A percentile compares a stretch with the other conserved stretches of the same genome.
Conservation (phyloP, 2,888 invertebrate species). For the Metalampra italica region DNA sequence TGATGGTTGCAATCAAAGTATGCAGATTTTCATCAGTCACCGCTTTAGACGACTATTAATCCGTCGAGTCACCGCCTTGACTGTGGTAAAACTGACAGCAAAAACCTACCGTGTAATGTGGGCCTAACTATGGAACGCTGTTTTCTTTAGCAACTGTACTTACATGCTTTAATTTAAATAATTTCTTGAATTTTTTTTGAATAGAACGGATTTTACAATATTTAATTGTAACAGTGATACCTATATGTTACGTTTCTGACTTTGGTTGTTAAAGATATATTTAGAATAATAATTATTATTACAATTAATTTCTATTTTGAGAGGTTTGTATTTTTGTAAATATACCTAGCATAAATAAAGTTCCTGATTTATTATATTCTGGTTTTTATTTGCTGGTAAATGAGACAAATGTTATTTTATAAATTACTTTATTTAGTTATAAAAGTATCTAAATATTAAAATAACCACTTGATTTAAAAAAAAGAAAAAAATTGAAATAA, state of each 20-base stretch:
- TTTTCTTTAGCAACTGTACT: no score
- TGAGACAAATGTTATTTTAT: neutral
- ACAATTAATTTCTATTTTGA: slow-evolving; percentile 52
- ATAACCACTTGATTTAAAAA: no score
- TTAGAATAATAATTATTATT: slow-evolving; percentile 39
- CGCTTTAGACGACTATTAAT: no score
- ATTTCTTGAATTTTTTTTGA: neutral
- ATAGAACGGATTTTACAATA: neutral
- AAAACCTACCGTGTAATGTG: no score
- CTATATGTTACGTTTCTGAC: slow-evolving; percentile 19
- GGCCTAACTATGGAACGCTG: no score
- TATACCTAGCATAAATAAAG: slow-evolving; percentile 70
- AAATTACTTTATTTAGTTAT: neutral
- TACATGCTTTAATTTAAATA: no score
- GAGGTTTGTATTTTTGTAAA: slow-evolving; percentile 74
- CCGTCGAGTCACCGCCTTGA: no score
- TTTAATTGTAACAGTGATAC: neutral
- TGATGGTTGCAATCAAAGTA: no score
- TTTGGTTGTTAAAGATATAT: slow-evolving; percentile 51
- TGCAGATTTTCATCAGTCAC: no score
- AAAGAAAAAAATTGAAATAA: no score
- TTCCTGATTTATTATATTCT: slow-evolving; percentile 64
- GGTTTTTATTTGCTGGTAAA: slow-evolving; percentile 15
- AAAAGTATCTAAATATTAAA: neutral
- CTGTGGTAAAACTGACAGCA: no score